Percentiles rank a stretch among this genome's conserved stretches.
phyloP scores from a whole-genome alignment of 2,797 vertebrate genomes.

The Anguilla megastoma region DNA sequence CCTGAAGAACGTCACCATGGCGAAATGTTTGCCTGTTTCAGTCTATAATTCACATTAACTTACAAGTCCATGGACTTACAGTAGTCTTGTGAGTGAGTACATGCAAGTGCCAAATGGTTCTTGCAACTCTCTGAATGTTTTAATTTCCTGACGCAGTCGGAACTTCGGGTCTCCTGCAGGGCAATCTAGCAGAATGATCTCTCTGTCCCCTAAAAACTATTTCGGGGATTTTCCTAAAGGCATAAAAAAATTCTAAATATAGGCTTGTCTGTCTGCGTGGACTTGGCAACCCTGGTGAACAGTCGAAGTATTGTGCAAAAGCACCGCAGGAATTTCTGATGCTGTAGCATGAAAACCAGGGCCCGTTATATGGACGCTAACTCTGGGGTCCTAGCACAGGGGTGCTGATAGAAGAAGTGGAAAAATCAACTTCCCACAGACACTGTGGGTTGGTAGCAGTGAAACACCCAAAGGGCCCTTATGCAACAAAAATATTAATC shows the following conservation, averaged over 20 bases:
- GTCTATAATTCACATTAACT: neutral
- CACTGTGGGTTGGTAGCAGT: constrained; percentile 43
- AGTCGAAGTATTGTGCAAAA: constrained; percentile 66
- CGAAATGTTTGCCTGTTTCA: neutral
- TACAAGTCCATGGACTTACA: neutral
- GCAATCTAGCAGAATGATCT: constrained; percentile 54
- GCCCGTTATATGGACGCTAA: constrained; percentile 62
- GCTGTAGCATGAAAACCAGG: constrained; percentile 67
- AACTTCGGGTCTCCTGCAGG: constrained; percentile 48
- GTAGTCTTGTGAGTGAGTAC: neutral
- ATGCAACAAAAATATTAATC: neutral
- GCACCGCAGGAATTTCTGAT: constrained; percentile 69
- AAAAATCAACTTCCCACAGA: constrained; percentile 64
- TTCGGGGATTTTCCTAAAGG: constrained; percentile 60
- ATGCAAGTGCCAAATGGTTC: neutral
- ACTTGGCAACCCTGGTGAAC: constrained; percentile 60
- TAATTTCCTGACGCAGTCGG: constrained; percentile 38
- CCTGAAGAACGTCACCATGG: neutral
- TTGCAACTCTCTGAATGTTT: neutral
- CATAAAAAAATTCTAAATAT: constrained; percentile 69
- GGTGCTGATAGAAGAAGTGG: constrained; percentile 56
- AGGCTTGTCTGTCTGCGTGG: constrained; percentile 65
- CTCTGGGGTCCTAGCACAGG: constrained; percentile 59
- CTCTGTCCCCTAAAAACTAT: constrained; percentile 57
- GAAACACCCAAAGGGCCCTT: constrained; percentile 40